Base-by-base conservation (phyloP, 2,113 vertebrate genomes). In the Triplophysa siluroides region DNA sequence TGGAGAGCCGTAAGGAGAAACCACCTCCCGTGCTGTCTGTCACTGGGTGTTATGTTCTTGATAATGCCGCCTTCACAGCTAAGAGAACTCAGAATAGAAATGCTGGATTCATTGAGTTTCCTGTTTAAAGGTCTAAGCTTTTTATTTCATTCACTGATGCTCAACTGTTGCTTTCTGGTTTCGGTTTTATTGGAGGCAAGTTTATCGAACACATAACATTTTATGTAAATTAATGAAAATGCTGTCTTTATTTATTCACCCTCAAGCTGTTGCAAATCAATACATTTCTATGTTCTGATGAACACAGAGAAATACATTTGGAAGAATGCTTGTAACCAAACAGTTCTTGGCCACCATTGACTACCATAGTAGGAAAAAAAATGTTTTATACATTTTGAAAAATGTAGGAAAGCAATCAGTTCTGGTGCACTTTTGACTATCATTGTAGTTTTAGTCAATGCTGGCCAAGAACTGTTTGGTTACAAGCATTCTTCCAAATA, bases 71-170 rank as follows among this genome's bases (percentile, higher is more conserved):
- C 60, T 65, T 65, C 73, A 63, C 73, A 60, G 50, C 50, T 19
- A 72, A 56, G 50, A 74, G 9, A 47, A 47, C 74, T 65, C 61
- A 54, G 74, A 77, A 77, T 77, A 77, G 74, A 61, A 77, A 65
- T 10, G n/a, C 61, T 54, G 74, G 74, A 24, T 77, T 77, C 74
- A 77, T 65, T 19, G 5, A 52, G 24, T 52, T 64, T 65, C 62
- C 62, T 77, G 74, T 54, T 65, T 65, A 65, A 77, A 77, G 61
- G 74, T 77, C 74, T 65, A 65, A 19, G 62, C 74, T 77, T 77
- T 76, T 65, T 77, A 77, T 77, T 52, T n/a, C 21, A 77, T 65
- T 19, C 24, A 77, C 65, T 26, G 61, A 2, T 4, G 19, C 43
- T 38, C 62, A 63, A 47, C 41, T 63, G 58, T 58, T 56, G 19